Conservation (phyloP, 2,888 invertebrate species). For the Troides oblongomaculatus region DNA sequence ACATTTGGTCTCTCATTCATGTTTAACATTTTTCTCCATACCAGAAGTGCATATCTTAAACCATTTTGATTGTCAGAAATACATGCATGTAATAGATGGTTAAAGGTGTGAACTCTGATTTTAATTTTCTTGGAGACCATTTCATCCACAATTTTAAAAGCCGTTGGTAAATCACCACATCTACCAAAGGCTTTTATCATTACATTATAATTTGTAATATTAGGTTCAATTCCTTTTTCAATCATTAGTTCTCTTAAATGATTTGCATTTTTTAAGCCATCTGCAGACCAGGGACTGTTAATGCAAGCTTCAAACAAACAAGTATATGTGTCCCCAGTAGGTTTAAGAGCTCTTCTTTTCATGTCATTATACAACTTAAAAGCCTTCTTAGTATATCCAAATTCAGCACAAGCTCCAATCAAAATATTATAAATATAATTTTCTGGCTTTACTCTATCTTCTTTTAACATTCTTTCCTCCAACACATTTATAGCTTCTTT, state of each 20-base stretch:
- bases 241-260: constrained; percentile 84
- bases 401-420: constrained; percentile 90
- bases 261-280: constrained; percentile 85
- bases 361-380: constrained; percentile 91
- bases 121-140: constrained; percentile 84
- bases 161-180: constrained; percentile 87
- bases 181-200: constrained; percentile 96
- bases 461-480: constrained; percentile 86
- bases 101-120: constrained; percentile 85
- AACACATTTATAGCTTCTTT: constrained; percentile 89
- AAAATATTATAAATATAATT: constrained; percentile 89
- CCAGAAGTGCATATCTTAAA: constrained; percentile 88
- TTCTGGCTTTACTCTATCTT: constrained; percentile 89
- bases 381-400: constrained; percentile 92
- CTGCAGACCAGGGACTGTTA: constrained; percentile 84
- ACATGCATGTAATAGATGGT: constrained; percentile 91
- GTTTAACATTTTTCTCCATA: constrained; percentile 91
- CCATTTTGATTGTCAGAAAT: constrained; percentile 89
- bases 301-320: constrained; percentile 94
- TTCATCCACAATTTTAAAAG: constrained; percentile 92
- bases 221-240: constrained; percentile 84
- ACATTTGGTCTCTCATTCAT: constrained; percentile 84
- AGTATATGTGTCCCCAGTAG: constrained; percentile 88
- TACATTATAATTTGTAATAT: constrained; percentile 89
- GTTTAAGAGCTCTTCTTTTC: constrained; percentile 85